These are phyloP conservation scores for Poeciliopsis retropinna DNA, from an alignment of 2,113 vertebrate species.

Conservation along the genomic window DNA sequence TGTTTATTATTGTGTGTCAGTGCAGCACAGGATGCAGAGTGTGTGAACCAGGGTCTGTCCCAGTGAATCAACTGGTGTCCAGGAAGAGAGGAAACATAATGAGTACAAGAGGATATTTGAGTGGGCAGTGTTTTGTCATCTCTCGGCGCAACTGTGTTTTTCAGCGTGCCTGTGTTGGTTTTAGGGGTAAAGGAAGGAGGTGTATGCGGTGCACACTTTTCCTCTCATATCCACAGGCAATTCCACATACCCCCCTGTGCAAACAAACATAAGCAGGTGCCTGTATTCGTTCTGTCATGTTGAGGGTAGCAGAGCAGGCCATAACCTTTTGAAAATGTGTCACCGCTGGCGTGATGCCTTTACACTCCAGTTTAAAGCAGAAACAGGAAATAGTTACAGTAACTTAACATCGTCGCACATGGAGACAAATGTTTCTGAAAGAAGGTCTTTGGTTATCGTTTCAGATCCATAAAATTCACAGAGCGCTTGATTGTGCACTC, in stretches of 20 bases:
- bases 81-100: slow-evolving; percentile 56
- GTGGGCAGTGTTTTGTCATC: slow-evolving; percentile 36
- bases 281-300: slow-evolving; percentile 30
- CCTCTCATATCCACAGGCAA: slow-evolving; percentile 28
- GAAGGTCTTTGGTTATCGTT: slow-evolving; percentile 5
- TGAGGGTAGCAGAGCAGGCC: slow-evolving; percentile 62
- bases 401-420: slow-evolving; percentile 15
- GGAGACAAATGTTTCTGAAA: slow-evolving; percentile 3
- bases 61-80: slow-evolving; percentile 56
- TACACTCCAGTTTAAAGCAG: slow-evolving; percentile 36
- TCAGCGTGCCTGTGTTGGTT: slow-evolving; percentile 13
- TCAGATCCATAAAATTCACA: not conserved
- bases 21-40: slow-evolving; percentile 67
- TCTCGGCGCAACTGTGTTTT: slow-evolving; percentile 25
- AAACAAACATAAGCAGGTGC: slow-evolving; percentile 43
- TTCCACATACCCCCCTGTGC: slow-evolving; percentile 17
- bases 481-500: not conserved
- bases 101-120: slow-evolving; percentile 38
- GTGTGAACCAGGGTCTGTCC: slow-evolving; percentile 71
- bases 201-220: slow-evolving; percentile 23
- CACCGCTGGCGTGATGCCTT: slow-evolving; percentile 48
- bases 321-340: slow-evolving; percentile 70
- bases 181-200: slow-evolving; percentile 16
- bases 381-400: slow-evolving; percentile 56
- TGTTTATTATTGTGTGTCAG: slow-evolving; percentile 59